Conservation (phyloP, 2,888 invertebrate genomes). For the Cecidostiba fungosa region DNA sequence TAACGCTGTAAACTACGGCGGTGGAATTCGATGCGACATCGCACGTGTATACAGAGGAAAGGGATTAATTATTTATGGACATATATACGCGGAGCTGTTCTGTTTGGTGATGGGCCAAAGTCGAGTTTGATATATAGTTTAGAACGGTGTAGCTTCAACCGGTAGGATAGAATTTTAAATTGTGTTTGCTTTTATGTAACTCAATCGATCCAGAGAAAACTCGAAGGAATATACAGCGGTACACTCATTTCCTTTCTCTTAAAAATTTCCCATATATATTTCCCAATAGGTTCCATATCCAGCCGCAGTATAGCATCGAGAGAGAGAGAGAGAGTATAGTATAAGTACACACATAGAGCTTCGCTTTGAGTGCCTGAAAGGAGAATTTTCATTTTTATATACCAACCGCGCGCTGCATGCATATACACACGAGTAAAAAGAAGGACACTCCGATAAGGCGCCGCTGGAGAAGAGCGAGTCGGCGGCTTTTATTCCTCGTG, state of each 20-base stretch:
- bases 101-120: neutral
- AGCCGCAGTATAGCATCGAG: no score
- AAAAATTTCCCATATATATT: no score
- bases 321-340: no score
- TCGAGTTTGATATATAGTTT: neutral
- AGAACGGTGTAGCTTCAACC: neutral
- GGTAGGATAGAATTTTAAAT: no score
- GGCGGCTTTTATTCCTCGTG: constrained; percentile 34
- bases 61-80: neutral
- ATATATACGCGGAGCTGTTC: neutral
- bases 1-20: neutral
- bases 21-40: neutral
- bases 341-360: neutral
- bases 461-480: neutral
- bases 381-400: constrained; percentile 28
- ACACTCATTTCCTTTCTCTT: no score
- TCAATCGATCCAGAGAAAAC: no score
- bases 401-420: neutral
- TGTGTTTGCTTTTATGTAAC: no score
- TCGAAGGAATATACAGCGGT: no score
- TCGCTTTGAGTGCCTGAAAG: neutral
- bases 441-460: constrained; percentile 26
- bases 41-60: neutral
- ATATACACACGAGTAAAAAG: neutral
- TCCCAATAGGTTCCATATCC: no score